Evolutionary conservation across 1,140 invertebrate genomes (phyloP), one percentile per base, ranked within the genome.

Genomic region (Tetramorium alpestre): DNA sequence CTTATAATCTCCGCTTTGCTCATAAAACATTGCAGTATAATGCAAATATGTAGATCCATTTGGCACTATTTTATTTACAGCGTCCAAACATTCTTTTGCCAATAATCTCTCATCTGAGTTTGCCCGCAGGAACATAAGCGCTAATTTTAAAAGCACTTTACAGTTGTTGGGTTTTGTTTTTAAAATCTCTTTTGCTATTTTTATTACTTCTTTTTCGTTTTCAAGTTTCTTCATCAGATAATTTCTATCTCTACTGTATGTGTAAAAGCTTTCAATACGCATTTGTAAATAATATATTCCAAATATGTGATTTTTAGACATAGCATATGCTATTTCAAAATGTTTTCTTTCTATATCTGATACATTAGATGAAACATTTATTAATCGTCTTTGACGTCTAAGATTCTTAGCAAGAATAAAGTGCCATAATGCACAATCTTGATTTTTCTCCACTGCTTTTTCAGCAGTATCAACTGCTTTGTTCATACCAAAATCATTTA

Each of bases 361-460:
- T 1, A 80, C 33, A 0, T 41, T 13, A 28, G 28, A n/a, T 1
- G 60, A 54, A 2, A 80, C 0, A 28, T 41, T 38, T 67, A 69
- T 25, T 1, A 22, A 22, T 41, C 77, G 77, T 11, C 77, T 80
- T 54, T 80, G n/a, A 54, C 77, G 77, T 54, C 77, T 67, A 22
- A 80, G 77, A 69, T 69, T 80, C 8, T 67, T 80, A 18, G 47
- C 77, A 11, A 80, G 62, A 80, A 67, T 80, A 69, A 67, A 80
- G 2, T 80, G 77, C 77, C 77, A 80, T 3, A 80, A 54, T n/a
- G 77, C 33, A 41, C 62, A 80, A 3, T 80, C 77, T 80, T 80
- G 28, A 41, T 80, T 44, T 11, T 16, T 77, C 41, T 85, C 58
- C 16, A 77, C 16, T 28, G 73, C 73, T 69, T 54, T 80, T 8